Conservation (phyloP, 1,140 invertebrate genomes). For the Nylanderia fulva region DNA sequence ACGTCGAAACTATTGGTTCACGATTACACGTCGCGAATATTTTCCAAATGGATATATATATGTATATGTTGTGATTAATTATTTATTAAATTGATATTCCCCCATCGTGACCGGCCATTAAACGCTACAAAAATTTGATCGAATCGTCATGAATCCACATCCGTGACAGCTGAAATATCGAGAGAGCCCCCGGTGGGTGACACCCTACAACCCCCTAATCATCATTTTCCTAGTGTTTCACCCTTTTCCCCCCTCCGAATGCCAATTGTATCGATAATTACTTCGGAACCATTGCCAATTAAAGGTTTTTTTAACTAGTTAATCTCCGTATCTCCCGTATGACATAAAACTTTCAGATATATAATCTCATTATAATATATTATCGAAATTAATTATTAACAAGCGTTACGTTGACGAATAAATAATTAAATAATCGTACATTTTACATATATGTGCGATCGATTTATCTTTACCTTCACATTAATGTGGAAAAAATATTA, state of each 20-base stretch:
- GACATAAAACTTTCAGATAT: not conserved
- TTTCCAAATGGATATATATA: not conserved
- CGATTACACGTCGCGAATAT: conserved; percentile 31
- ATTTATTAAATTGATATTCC: conserved; percentile 34
- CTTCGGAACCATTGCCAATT: conserved; percentile 77
- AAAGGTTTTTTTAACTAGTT: conserved; percentile 67
- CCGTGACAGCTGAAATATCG: conserved; percentile 74
- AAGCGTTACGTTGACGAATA: not conserved
- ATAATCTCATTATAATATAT: not conserved
- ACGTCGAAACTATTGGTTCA: conserved; percentile 48
- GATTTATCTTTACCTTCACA: not conserved
- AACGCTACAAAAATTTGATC: conserved; percentile 63
- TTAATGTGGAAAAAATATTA: not conserved
- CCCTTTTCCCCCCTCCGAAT: conserved; percentile 84
- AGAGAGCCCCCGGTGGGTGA: conserved; percentile 75
- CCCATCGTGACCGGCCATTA: conserved; percentile 68
- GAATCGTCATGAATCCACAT: conserved; percentile 65
- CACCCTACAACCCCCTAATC: conserved; percentile 70
- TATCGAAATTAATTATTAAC: not conserved
- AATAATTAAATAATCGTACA: not conserved
- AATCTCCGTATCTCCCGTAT: not conserved
- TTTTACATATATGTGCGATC: not conserved
- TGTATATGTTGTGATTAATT: conserved; percentile 7
- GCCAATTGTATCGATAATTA: conserved; percentile 80
- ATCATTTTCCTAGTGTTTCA: conserved; percentile 84